phyloP scores from a whole-genome alignment of 53 echinoderm and acorn worm species.

The Crossaster papposus region DNA sequence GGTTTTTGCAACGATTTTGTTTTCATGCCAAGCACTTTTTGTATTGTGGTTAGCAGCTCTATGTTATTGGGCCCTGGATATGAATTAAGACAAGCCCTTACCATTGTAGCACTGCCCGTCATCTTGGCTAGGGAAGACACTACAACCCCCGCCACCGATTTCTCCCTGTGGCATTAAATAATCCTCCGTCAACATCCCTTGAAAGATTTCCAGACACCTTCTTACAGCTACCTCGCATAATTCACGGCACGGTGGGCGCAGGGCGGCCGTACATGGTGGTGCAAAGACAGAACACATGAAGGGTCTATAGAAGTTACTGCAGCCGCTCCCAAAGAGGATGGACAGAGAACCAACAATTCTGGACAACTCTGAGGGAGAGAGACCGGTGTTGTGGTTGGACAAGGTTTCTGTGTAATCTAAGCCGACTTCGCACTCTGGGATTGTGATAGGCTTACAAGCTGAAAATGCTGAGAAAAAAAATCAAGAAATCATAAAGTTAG shows the following conservation, averaged over 20 bases:
- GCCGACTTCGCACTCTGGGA: constrained; percentile 21
- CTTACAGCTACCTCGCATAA: constrained; percentile 6
- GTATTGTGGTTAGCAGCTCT: too few relatives aligned
- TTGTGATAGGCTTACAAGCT: constrained; percentile 17
- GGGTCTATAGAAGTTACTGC: constrained; percentile 33
- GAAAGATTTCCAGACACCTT: constrained; percentile 13
- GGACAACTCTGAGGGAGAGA: not conserved
- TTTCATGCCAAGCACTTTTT: too few relatives aligned
- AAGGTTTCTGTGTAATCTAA: constrained; percentile 25
- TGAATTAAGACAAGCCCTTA: too few relatives aligned
- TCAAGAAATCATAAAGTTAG: not conserved
- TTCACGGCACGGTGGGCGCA: constrained; percentile 24
- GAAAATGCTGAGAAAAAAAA: too few relatives aligned
- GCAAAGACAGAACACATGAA: constrained; percentile 31
- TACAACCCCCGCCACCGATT: not conserved
- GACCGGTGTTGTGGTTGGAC: not conserved
- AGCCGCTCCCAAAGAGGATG: constrained; percentile 14
- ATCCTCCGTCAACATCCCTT: constrained; percentile 21
- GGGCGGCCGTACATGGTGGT: not conserved
- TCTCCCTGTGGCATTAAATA: constrained; percentile 5
- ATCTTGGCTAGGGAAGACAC: constrained; percentile 8
- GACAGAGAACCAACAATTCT: not conserved
- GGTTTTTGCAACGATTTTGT: too few relatives aligned
- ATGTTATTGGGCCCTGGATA: too few relatives aligned
- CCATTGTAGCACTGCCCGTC: constrained; percentile 39